A percentile compares a stretch with the other conserved stretches of the same genome.
These are phyloP conservation scores for Enteromius anoplus DNA, from an alignment of 2,797 vertebrate genomes.

Conservation along the genomic window DNA sequence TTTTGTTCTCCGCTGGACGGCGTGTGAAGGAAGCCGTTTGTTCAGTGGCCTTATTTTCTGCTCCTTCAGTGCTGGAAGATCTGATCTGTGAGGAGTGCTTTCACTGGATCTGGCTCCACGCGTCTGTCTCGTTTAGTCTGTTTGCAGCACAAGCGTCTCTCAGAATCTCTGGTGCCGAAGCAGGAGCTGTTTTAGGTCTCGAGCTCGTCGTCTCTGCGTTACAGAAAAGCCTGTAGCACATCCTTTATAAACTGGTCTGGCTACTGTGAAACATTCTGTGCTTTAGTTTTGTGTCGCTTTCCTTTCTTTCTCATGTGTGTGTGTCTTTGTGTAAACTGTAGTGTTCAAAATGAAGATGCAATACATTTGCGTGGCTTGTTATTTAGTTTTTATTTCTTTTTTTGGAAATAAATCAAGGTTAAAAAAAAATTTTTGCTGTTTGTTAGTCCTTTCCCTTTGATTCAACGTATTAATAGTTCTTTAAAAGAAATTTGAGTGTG, in stretches of 20 bases:
- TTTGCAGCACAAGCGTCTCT: no score
- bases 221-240: constrained; percentile 43
- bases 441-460: neutral
- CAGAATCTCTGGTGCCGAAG: no score
- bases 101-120: no score
- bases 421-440: neutral
- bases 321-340: neutral
- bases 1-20: no score
- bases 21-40: no score
- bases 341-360: constrained; percentile 16
- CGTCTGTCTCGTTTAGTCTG: neutral
- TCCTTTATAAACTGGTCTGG: constrained; percentile 48
- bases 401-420: constrained; percentile 55
- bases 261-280: constrained; percentile 46
- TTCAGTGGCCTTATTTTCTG: neutral
- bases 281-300: constrained; percentile 18
- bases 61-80: no score
- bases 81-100: no score
- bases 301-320: neutral
- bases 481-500: no score
- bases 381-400: constrained; percentile 39
- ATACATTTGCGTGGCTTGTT: constrained; percentile 57
- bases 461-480: neutral
- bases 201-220: neutral
- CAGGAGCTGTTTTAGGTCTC: no score